Percentiles rank a stretch among this genome's conserved stretches.
These are phyloP conservation scores for Lutjanus erythropterus DNA, from an alignment of 2,113 vertebrate species.

Conservation along the genomic window DNA sequence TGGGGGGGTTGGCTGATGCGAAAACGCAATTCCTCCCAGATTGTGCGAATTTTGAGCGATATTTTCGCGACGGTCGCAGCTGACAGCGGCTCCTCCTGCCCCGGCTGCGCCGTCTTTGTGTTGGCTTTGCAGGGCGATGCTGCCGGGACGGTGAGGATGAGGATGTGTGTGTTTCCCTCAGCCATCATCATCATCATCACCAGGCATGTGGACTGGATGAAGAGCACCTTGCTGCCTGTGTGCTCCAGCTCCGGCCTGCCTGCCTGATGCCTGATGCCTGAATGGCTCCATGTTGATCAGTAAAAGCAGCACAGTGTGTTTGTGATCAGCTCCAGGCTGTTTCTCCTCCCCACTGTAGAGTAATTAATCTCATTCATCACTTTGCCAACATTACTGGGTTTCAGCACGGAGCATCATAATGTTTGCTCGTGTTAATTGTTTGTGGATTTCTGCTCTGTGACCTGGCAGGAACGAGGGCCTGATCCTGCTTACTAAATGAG, in stretches of 20 bases:
- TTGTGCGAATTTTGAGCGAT: slow-evolving; percentile 68
- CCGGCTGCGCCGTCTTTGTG: slow-evolving; percentile 58
- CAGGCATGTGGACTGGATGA: slow-evolving; percentile 52
- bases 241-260: slow-evolving; percentile 31
- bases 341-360: slow-evolving; percentile 42
- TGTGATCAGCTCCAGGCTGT: slow-evolving; percentile 42
- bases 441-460: slow-evolving; percentile 57
- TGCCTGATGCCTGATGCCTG: neutral
- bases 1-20: slow-evolving; percentile 19
- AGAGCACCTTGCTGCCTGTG: slow-evolving; percentile 66
- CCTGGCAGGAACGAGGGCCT: slow-evolving; percentile 43
- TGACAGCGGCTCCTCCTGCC: slow-evolving; percentile 53
- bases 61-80: slow-evolving; percentile 36
- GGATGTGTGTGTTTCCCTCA: slow-evolving; percentile 23
- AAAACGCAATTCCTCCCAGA: slow-evolving; percentile 56
- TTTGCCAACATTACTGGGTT: slow-evolving; percentile 48
- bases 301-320: slow-evolving; percentile 28
- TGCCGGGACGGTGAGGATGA: neutral
- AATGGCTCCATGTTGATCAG: slow-evolving; percentile 38
- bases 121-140: slow-evolving; percentile 41
- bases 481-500: neutral
- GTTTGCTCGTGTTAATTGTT: slow-evolving; percentile 44
- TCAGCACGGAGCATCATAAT: slow-evolving; percentile 37
- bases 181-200: too few species aligned
- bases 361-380: slow-evolving; percentile 66